Evolutionary conservation across 2,888 invertebrate species (phyloP).

Genomic region (Chrysodeixis includens): DNA sequence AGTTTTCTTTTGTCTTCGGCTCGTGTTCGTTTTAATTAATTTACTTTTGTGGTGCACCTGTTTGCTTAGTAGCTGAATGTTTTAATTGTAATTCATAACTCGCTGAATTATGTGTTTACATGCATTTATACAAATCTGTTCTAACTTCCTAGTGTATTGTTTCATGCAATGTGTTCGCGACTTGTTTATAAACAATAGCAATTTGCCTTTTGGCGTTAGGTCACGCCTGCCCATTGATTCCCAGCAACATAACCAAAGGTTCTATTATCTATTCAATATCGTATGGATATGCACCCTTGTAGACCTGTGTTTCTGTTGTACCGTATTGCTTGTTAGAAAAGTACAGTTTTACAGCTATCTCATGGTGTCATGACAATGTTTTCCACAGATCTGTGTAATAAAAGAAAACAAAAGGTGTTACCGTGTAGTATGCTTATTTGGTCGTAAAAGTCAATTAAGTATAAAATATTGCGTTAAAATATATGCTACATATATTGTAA

Average conservation of each 20-base stretch:
- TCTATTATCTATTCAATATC: slow-evolving; percentile 62
- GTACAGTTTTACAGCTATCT: neutral
- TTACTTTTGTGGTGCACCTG: neutral
- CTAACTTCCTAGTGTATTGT: slow-evolving; percentile 81
- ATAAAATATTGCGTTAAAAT: neutral
- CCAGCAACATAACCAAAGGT: slow-evolving; percentile 65
- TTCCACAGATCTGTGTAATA: neutral
- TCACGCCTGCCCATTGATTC: slow-evolving; percentile 76
- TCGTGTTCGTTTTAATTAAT: neutral
- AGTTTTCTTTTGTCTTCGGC: neutral
- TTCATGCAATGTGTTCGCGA: slow-evolving; percentile 76
- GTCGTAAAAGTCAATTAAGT: neutral
- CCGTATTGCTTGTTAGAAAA: slow-evolving; percentile 13
- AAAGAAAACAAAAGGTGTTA: neutral
- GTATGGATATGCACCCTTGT: slow-evolving; percentile 22
- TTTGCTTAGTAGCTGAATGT: slow-evolving; percentile 8
- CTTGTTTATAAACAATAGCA: slow-evolving; percentile 82
- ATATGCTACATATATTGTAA: neutral
- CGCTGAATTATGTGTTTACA: slow-evolving; percentile 53
- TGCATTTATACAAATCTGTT: slow-evolving; percentile 64
- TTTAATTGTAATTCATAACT: slow-evolving; percentile 34
- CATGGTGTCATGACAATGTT: neutral
- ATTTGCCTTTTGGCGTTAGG: slow-evolving; percentile 81
- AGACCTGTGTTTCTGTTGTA: slow-evolving; percentile 11
- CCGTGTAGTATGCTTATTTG: neutral